Base-by-base conservation (phyloP, 2,797 vertebrate genomes). In the Xiphorhynchus erythropygius region DNA sequence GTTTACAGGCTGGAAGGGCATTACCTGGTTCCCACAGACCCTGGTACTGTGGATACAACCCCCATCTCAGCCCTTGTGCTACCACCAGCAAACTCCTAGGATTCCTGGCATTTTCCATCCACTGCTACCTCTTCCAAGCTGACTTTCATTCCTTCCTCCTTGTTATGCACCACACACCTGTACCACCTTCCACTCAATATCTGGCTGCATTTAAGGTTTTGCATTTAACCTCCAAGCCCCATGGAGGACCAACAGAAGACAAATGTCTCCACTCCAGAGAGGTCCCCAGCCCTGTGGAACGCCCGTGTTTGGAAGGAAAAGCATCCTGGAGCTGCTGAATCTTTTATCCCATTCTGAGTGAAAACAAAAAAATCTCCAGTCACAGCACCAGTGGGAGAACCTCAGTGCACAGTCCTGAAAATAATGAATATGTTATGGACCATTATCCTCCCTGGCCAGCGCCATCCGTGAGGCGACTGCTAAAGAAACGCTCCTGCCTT, bases 371-470 rank as follows among this genome's bases (percentile, higher is more conserved):
- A 46, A 14, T 8, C 75, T 71, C 65, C 78, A 59, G 25, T 32
- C 77, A 77, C 80, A 70, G 55, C 83, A 30, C 73, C 35, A 5
- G 67, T 78, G 88, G 83, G 86, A 93, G 88, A 95, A 82, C 42
- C 83, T 70, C 75, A 46, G 83, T 10, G 76, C 91, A 83, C 35
- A 92, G 71, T 33, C 57, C 87, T 88, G 93, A 88, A 86, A 94
- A 90, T 94, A 95, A 89, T 76, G 90, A 95, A 78, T 84, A 69
- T 23, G 85, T 84, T 94, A 81, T 94, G 91, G 89, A 28, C 84
- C 96, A 97, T 96, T 95, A 95, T 97, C 85, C 83, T 52, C 56
- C 80, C 81, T 27, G 89, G 89, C 44, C 84, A 87, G 73, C 30
- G 28, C 83, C 16, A 4, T 53, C 67, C 60, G 89, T 96, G 93